Evolutionary conservation across 2,113 vertebrate species (phyloP).

Genomic region (Pedetes capensis): DNA sequence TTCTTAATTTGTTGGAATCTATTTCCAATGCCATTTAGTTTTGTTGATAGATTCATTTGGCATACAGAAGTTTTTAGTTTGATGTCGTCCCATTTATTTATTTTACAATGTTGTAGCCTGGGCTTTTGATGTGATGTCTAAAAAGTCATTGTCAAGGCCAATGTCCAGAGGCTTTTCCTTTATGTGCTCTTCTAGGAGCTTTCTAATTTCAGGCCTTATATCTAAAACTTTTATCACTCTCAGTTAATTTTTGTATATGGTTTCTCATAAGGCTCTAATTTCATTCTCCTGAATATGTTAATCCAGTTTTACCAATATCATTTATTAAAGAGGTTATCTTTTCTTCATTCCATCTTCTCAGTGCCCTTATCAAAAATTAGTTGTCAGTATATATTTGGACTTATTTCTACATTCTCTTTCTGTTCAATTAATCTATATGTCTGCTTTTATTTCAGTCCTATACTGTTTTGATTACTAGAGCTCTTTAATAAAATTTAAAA

Average conservation of each 20-base stretch:
- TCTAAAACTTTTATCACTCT: background rate
- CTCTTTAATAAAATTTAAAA: background rate
- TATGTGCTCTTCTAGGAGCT: background rate
- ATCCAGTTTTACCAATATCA: no score
- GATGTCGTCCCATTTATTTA: background rate
- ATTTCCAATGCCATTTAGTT: background rate
- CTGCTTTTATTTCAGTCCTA: background rate
- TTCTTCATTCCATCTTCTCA: no score
- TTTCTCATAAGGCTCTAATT: background rate
- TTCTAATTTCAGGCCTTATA: no score
- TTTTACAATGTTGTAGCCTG: background rate
- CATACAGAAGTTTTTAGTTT: background rate
- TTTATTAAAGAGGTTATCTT: no score
- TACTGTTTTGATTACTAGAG: background rate
- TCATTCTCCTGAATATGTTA: background rate
- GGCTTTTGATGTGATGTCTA: background rate
- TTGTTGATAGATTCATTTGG: background rate
- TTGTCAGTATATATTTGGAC: background rate
- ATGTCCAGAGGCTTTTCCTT: background rate
- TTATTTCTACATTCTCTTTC: background rate
- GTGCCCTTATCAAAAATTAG: background rate
- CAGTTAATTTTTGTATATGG: background rate
- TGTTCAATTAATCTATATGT: background rate
- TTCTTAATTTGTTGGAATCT: background rate
- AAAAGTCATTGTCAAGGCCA: background rate